Conservation (phyloP, 2,113 vertebrate genomes). For the Donacobius atricapilla region DNA sequence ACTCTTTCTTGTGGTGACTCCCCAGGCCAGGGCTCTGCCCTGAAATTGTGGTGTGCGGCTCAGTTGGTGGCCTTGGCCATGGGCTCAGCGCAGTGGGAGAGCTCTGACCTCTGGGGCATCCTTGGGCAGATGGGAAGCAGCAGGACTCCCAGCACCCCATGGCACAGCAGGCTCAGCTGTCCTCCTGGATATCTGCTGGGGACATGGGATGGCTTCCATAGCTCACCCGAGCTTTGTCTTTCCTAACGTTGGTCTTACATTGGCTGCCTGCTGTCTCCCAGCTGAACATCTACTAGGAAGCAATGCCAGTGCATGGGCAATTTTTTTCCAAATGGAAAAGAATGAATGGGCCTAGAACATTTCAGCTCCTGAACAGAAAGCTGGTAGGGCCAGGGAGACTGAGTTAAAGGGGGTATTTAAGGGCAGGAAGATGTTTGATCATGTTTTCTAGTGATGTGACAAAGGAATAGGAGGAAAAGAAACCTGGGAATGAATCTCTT, state of each 20-base stretch:
- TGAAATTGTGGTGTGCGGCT: background rate
- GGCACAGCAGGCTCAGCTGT: background rate
- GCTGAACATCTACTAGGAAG: background rate
- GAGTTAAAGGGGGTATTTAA: background rate
- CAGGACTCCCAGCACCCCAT: accelerated
- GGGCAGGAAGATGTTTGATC: background rate
- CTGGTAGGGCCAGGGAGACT: background rate
- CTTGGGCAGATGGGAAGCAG: accelerated
- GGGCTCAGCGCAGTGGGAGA: background rate
- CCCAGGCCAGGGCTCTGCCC: background rate
- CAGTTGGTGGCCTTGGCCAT: background rate
- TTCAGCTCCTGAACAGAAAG: background rate
- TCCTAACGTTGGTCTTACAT: background rate
- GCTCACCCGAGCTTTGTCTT: background rate
- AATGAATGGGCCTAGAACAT: background rate
- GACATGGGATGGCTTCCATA: background rate
- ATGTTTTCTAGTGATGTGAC: background rate
- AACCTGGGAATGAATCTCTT: background rate
- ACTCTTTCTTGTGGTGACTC: background rate
- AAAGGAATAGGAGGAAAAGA: background rate
- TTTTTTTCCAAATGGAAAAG: background rate
- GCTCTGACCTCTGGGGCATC: accelerated
- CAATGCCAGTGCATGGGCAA: background rate
- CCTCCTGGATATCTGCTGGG: background rate
- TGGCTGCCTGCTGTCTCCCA: background rate